Evolutionary conservation across 2,797 vertebrate genomes (phyloP).

Genomic region (Mus spretus): DNA sequence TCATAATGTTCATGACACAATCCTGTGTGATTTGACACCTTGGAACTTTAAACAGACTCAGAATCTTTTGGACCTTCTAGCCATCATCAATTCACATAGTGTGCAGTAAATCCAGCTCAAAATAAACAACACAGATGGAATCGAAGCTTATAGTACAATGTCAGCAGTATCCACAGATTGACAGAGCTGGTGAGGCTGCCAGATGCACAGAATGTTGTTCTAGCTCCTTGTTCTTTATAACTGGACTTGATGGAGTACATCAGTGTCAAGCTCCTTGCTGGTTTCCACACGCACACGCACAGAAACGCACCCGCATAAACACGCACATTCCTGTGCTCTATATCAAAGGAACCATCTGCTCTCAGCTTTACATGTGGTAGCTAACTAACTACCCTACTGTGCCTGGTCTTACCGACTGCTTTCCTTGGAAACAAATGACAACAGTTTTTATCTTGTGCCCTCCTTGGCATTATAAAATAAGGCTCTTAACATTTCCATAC

Average conservation of each 20-base stretch:
- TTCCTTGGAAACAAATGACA: slow-evolving; percentile 90
- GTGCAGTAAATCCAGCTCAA: slow-evolving; percentile 91
- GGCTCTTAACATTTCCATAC: slow-evolving; percentile 89
- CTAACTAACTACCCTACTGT: slow-evolving; percentile 91
- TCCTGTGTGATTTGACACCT: slow-evolving; percentile 80
- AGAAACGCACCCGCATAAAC: slow-evolving; percentile 91
- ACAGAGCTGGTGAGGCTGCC: slow-evolving; percentile 91
- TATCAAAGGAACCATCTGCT: slow-evolving; percentile 92
- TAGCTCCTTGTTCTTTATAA: slow-evolving; percentile 92
- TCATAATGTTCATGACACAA: slow-evolving; percentile 81
- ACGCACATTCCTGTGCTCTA: slow-evolving; percentile 91
- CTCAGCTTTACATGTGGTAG: slow-evolving; percentile 91
- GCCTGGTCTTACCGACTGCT: slow-evolving; percentile 90
- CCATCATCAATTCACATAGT: slow-evolving; percentile 88
- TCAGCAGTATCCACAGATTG: slow-evolving; percentile 92
- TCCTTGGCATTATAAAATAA: slow-evolving; percentile 90
- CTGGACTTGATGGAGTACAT: slow-evolving; percentile 92
- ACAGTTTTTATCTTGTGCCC: slow-evolving; percentile 87
- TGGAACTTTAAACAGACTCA: slow-evolving; percentile 87
- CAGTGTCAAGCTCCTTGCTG: slow-evolving; percentile 92
- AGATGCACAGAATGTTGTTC: slow-evolving; percentile 93
- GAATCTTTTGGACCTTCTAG: slow-evolving; percentile 88
- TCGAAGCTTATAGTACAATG: slow-evolving; percentile 91
- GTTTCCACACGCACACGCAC: slow-evolving; percentile 91
- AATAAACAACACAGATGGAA: slow-evolving; percentile 92